These are phyloP conservation scores for Sarcophaga subvicina DNA, from an alignment of 2,888 invertebrate species.

Conservation along the genomic window DNA sequence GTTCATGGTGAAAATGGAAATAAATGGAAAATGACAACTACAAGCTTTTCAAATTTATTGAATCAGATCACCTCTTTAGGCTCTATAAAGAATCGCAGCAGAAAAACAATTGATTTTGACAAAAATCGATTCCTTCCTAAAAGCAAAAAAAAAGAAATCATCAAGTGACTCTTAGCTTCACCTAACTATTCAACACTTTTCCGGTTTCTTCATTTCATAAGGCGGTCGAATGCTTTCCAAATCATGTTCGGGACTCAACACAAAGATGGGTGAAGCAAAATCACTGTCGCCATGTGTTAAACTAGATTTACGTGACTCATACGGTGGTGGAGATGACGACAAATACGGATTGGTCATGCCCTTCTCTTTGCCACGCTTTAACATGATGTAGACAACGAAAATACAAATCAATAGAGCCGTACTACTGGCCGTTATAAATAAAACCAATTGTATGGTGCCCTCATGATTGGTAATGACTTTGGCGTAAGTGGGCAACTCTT, in stretches of 20 bases:
- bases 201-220: slow-evolving; percentile 35
- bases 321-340: slow-evolving; percentile 50
- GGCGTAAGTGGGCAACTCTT: slow-evolving; percentile 71
- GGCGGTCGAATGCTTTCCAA: slow-evolving; percentile 73
- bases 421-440: slow-evolving; percentile 89
- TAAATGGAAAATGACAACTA: too few relatives aligned
- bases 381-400: slow-evolving; percentile 88
- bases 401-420: slow-evolving; percentile 91
- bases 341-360: slow-evolving; percentile 71
- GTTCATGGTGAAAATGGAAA: too few relatives aligned
- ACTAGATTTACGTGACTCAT: slow-evolving; percentile 64
- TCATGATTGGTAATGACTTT: slow-evolving; percentile 80
- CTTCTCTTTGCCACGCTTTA: slow-evolving; percentile 85
- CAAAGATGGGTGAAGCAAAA: slow-evolving; percentile 81
- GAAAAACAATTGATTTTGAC: too few relatives aligned
- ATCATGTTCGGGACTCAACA: slow-evolving; percentile 77
- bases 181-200: slow-evolving; percentile 42
- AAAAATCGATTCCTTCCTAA: too few relatives aligned
- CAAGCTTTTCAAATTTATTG: too few relatives aligned
- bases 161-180: background rate
- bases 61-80: too few relatives aligned
- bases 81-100: too few relatives aligned
- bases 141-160: background rate
- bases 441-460: slow-evolving; percentile 87
- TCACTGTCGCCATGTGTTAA: slow-evolving; percentile 75